Percentiles rank a stretch among this genome's conserved stretches.
Conservation (phyloP, 2,888 invertebrate genomes). For the Congeria kusceri region DNA sequence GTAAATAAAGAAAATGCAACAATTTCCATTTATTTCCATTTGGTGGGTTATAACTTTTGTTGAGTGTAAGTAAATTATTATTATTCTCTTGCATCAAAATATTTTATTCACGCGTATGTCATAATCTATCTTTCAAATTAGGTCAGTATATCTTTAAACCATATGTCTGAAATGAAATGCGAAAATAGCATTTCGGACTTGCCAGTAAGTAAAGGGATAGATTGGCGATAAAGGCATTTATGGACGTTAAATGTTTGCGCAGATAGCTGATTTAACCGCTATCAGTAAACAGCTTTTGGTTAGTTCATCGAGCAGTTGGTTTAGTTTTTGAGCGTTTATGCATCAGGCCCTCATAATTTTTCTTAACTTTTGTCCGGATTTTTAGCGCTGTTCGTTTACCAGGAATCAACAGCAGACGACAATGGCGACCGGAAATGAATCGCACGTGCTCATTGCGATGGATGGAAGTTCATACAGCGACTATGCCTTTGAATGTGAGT, state of each 20-base stretch:
- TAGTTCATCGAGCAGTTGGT: background rate
- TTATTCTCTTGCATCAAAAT: too few relatives aligned
- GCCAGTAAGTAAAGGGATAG: too few relatives aligned
- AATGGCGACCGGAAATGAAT: slow-evolving; percentile 49
- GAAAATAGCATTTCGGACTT: too few relatives aligned
- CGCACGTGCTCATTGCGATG: slow-evolving; percentile 73
- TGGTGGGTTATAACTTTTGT: too few relatives aligned
- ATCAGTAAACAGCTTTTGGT: slow-evolving; percentile 15
- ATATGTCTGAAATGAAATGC: too few relatives aligned
- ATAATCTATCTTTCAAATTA: too few relatives aligned
- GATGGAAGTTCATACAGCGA: slow-evolving; percentile 75
- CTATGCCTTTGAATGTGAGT: slow-evolving; percentile 77
- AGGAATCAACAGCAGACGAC: background rate
- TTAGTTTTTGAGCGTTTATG: background rate
- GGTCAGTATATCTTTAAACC: too few relatives aligned
- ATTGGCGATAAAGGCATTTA: background rate
- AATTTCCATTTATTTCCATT: too few relatives aligned
- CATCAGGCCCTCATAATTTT: too few relatives aligned
- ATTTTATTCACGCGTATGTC: too few relatives aligned
- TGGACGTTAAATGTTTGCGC: slow-evolving; percentile 22
- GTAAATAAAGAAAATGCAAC: too few relatives aligned
- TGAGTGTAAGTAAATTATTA: too few relatives aligned
- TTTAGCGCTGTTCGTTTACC: background rate
- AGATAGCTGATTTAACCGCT: slow-evolving; percentile 17
- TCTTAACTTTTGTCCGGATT: background rate